Evolutionary conservation across 2,888 invertebrate species (phyloP), one percentile per base, ranked within the genome.

Genomic region (Achlya flavicornis): DNA sequence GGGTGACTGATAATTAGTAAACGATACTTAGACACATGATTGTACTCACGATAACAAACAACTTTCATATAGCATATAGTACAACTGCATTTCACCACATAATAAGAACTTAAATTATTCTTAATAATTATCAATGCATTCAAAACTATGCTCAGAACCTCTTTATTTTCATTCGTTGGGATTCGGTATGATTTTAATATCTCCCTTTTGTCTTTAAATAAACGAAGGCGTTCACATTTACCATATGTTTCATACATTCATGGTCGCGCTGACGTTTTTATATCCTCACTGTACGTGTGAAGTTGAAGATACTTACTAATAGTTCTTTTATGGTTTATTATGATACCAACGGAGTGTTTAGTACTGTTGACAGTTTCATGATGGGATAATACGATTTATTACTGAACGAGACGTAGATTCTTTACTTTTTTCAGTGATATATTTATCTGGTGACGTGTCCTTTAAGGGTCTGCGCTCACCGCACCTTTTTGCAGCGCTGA

Each of bases 281-380:
- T 88, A 77, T 70, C 72, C 69, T 69, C 68, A 70, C 75, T 68
- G 77, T 78, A 78, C 87, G 89, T 92, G 92, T 91, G 92, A 91
- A 91, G 90, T 85, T 82, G 79, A 71, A 68, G 85, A 85, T 26
- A 26, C 1, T 26, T 26, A 26, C 89, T 91, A 88, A 90, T 92
- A 89, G 87, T 86, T 81, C 80, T 86, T 89, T 89, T 86, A 86
- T 78, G 76, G 84, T 84, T 87, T 87, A 86, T 86, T 85, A 80
- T 81, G 80, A 82, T 87, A 84, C 92, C 92, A 90, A 91, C 91
- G 91, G 81, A 85, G 85, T 85, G 89, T 89, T 90, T 87, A 86
- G 87, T 74, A 73, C 66, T 69, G 91, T 71, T 85, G 92, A 92
- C 89, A 90, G 88, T 70, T 89, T 90, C 75, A 92, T 85, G 85